Conservation (phyloP, 1,140 invertebrate species). For the Plodia interpunctella region DNA sequence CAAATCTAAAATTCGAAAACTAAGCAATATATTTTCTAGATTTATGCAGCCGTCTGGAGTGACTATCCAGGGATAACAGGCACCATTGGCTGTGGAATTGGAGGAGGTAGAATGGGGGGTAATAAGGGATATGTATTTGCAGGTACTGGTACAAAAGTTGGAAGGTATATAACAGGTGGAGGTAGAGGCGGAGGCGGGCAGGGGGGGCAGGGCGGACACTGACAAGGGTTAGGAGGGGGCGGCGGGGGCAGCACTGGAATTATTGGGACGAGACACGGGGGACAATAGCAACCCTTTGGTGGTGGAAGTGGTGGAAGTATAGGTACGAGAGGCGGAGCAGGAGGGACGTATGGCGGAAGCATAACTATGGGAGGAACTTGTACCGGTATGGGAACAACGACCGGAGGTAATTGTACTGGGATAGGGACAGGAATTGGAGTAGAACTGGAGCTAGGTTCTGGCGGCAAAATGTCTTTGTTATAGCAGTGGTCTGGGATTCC, state of each 20-base stretch:
- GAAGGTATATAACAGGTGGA: not conserved
- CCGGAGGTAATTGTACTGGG: conserved; percentile 13
- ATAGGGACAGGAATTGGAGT: conserved; percentile 9
- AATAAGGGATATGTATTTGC: not conserved
- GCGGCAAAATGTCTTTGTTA: conserved; percentile 7
- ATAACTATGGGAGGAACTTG: conserved; percentile 2
- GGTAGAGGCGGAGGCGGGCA: not conserved
- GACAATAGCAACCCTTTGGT: conserved; percentile 8
- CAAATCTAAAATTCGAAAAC: too few relatives aligned
- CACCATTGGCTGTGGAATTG: too few relatives aligned
- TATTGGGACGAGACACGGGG: not conserved
- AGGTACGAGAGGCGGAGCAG: not conserved
- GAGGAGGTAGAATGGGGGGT: too few relatives aligned
- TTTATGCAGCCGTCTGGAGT: too few relatives aligned
- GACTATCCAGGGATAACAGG: too few relatives aligned
- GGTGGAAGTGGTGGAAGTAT: conserved; percentile 8
- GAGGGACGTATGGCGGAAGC: conserved; percentile 12
- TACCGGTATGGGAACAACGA: conserved; percentile 15
- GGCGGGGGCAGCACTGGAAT: not conserved
- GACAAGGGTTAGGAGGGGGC: not conserved
- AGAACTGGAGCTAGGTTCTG: conserved; percentile 14
- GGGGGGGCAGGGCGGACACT: not conserved
- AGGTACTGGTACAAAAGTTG: not conserved
- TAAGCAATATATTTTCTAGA: too few relatives aligned
- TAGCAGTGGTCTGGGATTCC: conserved; percentile 50